Percentiles rank a stretch among this genome's conserved stretches.
Evolutionary conservation across 2,797 vertebrate genomes (phyloP).

Genomic region (Knipowitschia caucasica): DNA sequence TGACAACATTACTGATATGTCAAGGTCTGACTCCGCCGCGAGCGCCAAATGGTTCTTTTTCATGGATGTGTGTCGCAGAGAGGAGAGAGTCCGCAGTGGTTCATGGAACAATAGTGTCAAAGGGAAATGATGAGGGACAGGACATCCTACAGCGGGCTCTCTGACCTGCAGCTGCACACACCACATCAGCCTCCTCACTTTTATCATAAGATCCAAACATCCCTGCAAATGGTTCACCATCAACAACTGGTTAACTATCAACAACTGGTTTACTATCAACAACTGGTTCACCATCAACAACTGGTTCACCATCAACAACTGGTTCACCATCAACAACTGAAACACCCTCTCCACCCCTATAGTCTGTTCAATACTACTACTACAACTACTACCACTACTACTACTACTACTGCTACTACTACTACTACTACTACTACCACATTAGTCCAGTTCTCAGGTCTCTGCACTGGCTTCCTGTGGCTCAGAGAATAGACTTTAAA

Average conservation of each 20-base stretch:
- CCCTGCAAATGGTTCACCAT: background rate
- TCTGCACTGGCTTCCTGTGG: no score
- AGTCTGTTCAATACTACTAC: no score
- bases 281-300: background rate
- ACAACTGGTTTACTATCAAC: background rate
- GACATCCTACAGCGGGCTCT: conserved; percentile 55
- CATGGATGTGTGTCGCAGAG: conserved; percentile 25
- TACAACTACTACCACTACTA: no score
- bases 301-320: background rate
- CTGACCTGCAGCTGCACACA: conserved; percentile 8
- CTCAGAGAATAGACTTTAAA: no score
- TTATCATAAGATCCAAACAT: background rate
- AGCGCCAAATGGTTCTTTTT: conserved; percentile 33
- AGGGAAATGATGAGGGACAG: conserved; percentile 60
- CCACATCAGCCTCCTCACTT: conserved; percentile 27
- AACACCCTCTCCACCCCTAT: no score
- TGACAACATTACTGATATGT: conserved; percentile 10
- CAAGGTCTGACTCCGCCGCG: conserved; percentile 17
- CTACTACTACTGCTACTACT: no score
- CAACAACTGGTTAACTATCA: no score
- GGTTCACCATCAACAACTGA: background rate
- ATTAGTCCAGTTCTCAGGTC: no score
- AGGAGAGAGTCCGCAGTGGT: conserved; percentile 27
- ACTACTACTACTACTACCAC: no score
- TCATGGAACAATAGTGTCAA: conserved; percentile 53